Evolutionary conservation across 1,140 invertebrate genomes (phyloP), one percentile per base, ranked within the genome.

Genomic region (Diabrotica virgifera): DNA sequence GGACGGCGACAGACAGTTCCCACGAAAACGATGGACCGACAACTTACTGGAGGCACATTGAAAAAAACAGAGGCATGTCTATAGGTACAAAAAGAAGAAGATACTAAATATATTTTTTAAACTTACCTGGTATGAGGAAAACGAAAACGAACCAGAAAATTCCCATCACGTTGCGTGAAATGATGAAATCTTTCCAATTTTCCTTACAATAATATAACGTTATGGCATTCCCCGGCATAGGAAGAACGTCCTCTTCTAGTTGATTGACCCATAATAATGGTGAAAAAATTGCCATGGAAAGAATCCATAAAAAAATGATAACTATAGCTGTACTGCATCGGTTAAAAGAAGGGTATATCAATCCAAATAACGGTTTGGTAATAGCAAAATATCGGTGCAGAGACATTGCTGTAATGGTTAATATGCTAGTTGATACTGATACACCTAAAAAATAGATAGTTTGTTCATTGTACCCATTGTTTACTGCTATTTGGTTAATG

Each of bases 381-480:
- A 92, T 91, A 6, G 90, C 90, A 52, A 91, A 76, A 71, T 87
- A 90, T 38, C 90, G 81, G 74, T 92, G 90, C 14, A 92, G 81
- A 40, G 89, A 89, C 87, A 92, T 89, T 0, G 88, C 87, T 0
- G 87, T 88, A 62, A 92, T 90, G 2, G 90, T 91, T 76, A 90
- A 91, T 36, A 92, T 86, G 67, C 89, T 90, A 2, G 88, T 87
- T 0, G 87, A 86, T 1, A 92, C 90, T 8, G 89, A 85, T 6
- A 91, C 87, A 51, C 89, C 90, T 92, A 79, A 7, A 78, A 77
- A 61, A 69, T 62, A 65, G n/a, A n/a, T n/a, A n/a, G n/a, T n/a
- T n/a, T n/a, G n/a, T n/a, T n/a, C n/a, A n/a, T n/a, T n/a, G n/a
- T n/a, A n/a, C n/a, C n/a, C n/a, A n/a, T n/a, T n/a, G n/a, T n/a